These are phyloP conservation scores for Plemyria rubiginata DNA, from an alignment of 2,888 invertebrate species.

Conservation along the genomic window DNA sequence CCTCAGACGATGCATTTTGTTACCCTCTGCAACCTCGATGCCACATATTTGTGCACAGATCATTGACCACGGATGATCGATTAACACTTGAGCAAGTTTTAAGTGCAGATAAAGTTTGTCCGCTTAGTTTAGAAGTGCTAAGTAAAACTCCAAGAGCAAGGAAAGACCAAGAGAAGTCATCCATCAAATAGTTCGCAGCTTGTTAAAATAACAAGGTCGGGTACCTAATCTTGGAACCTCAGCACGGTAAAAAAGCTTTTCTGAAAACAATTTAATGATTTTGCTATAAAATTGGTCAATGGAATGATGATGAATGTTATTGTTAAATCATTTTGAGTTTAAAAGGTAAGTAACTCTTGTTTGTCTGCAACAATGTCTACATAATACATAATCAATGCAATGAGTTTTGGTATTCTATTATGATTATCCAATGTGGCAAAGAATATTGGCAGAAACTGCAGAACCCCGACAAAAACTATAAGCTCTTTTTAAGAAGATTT, in stretches of 20 bases:
- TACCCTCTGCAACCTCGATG: constrained; percentile 1
- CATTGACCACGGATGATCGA: constrained; percentile 73
- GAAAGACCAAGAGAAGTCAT: constrained; percentile 67
- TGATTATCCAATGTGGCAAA: too few relatives aligned
- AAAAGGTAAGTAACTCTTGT: too few relatives aligned
- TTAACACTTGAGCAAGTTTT: constrained; percentile 66
- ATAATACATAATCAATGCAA: too few relatives aligned
- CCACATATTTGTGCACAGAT: constrained; percentile 56
- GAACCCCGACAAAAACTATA: too few relatives aligned
- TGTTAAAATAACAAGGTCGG: constrained; percentile 59
- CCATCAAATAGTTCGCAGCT: constrained; percentile 69
- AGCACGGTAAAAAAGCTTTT: constrained; percentile 10
- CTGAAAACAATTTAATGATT: constrained; percentile 9
- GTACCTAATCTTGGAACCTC: constrained; percentile 40
- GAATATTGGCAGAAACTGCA: too few relatives aligned
- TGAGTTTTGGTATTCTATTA: too few relatives aligned
- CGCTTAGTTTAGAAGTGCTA: constrained; percentile 63
- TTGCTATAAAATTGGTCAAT: background rate
- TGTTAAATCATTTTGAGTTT: too few relatives aligned
- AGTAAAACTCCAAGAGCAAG: constrained; percentile 66
- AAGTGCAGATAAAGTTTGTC: constrained; percentile 70
- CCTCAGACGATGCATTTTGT: constrained; percentile 9
- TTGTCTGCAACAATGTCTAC: too few relatives aligned
- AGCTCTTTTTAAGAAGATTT: too few relatives aligned
- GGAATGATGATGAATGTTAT: background rate